phyloP scores from a whole-genome alignment of 2,888 invertebrate species.

The Hoplodrina ambigua region DNA sequence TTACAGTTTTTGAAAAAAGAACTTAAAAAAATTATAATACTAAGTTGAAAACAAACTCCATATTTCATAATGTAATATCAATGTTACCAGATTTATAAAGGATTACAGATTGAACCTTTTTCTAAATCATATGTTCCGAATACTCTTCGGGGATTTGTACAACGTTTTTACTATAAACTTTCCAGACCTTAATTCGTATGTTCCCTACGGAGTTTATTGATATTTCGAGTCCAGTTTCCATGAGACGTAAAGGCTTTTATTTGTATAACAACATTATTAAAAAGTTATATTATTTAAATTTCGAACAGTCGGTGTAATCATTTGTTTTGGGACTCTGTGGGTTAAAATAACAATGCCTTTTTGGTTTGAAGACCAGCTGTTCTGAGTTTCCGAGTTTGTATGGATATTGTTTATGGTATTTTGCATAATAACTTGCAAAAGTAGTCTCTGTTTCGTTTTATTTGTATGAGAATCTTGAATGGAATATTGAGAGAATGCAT shows the following conservation, averaged over 20 bases:
- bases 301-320: background rate
- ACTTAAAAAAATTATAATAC: too few relatives aligned
- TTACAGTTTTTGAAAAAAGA: too few relatives aligned
- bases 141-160: slow-evolving; percentile 42
- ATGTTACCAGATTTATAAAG: slow-evolving; percentile 30
- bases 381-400: background rate
- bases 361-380: slow-evolving; percentile 5
- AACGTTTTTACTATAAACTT: slow-evolving; percentile 49
- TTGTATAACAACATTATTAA: slow-evolving; percentile 14
- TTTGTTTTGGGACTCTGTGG: slow-evolving; percentile 10
- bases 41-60: background rate
- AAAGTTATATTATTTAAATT: slow-evolving; percentile 23
- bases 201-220: slow-evolving; percentile 32
- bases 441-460: background rate
- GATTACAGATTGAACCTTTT: slow-evolving; percentile 35
- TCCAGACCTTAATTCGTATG: slow-evolving; percentile 42
- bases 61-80: slow-evolving; percentile 6
- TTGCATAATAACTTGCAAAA: slow-evolving; percentile 14
- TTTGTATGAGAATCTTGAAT: slow-evolving; percentile 9
- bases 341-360: slow-evolving; percentile 1
- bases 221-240: slow-evolving; percentile 36
- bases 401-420: slow-evolving; percentile 12
- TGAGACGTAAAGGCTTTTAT: slow-evolving; percentile 7
- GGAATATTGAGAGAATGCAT: background rate
- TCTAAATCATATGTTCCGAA: slow-evolving; percentile 34